A percentile compares a stretch with the other conserved stretches of the same genome.
phyloP scores from a whole-genome alignment of 2,113 vertebrate species.

The Strigops habroptila region DNA sequence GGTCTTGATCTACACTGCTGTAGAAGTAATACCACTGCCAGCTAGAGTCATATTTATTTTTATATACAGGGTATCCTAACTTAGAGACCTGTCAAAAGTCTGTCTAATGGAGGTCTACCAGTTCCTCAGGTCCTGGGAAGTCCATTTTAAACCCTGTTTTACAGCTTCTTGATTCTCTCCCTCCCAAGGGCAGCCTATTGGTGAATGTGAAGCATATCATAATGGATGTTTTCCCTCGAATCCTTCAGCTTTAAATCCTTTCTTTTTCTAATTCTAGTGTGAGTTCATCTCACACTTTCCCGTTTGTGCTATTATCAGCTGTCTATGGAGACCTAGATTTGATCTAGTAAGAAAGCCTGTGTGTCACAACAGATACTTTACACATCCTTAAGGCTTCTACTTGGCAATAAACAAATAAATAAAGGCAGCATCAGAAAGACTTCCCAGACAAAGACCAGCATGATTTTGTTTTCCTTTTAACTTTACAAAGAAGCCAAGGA shows the following conservation, averaged over 20 bases:
- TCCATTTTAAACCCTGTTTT: constrained; percentile 1
- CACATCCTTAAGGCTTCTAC: constrained; percentile 30
- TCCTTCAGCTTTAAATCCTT: constrained; percentile 40
- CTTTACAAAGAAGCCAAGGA: constrained; percentile 48
- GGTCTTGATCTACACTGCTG: background rate
- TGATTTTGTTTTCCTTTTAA: constrained; percentile 13
- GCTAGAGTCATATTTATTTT: background rate
- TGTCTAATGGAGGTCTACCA: background rate
- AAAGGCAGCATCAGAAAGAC: constrained; percentile 37
- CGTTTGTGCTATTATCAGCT: background rate
- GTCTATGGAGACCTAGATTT: constrained; percentile 20
- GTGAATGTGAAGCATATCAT: constrained; percentile 3
- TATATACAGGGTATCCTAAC: background rate
- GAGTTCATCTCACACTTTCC: constrained; percentile 7
- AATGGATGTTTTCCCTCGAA: constrained; percentile 19
- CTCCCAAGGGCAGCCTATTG: constrained; percentile 21
- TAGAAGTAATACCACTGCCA: background rate
- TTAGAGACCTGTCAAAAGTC: background rate
- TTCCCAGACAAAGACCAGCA: background rate
- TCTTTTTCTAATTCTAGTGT: constrained; percentile 28
- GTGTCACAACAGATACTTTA: constrained; percentile 26
- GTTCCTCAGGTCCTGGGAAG: background rate
- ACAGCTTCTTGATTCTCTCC: background rate
- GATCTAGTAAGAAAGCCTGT: constrained; percentile 3
- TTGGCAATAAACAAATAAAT: constrained; percentile 52